Conservation (phyloP, 1,140 invertebrate species). For the Catajapyx aquilonaris region DNA sequence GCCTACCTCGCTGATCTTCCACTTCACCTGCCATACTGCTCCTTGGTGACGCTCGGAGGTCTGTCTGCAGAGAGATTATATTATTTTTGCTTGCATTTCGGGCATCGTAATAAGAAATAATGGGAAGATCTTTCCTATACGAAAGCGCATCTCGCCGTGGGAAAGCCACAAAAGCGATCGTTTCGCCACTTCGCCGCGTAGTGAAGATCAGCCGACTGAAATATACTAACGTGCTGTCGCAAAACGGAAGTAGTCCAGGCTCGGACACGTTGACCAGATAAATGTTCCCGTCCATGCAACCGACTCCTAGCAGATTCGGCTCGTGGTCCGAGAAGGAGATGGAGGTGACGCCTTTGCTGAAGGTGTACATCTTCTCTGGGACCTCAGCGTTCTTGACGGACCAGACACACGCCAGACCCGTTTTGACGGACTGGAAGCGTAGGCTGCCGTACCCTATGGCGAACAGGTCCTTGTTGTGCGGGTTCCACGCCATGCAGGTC, state of each 20-base stretch:
- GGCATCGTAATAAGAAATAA: too few relatives aligned
- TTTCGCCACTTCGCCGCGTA: too few relatives aligned
- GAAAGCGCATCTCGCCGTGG: too few relatives aligned
- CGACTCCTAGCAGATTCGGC: constrained; percentile 10
- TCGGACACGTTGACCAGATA: constrained; percentile 9
- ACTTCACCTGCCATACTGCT: constrained; percentile 11
- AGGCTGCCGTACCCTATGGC: constrained; percentile 9
- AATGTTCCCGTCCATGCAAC: constrained; percentile 11
- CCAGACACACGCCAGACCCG: constrained; percentile 11
- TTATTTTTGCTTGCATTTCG: too few relatives aligned
- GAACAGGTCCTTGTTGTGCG: constrained; percentile 11
- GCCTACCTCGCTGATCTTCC: constrained; percentile 7
- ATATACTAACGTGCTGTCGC: constrained; percentile 3
- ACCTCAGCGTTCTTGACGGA: constrained; percentile 10
- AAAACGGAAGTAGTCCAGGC: not conserved
- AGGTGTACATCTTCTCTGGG: constrained; percentile 11
- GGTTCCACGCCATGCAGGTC: constrained; percentile 9
- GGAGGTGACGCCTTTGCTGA: constrained; percentile 6
- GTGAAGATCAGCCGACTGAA: constrained; percentile 4
- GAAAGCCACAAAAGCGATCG: too few relatives aligned
- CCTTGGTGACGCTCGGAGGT: constrained; percentile 10
- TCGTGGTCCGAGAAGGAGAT: constrained; percentile 10
- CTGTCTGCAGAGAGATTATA: too few relatives aligned
- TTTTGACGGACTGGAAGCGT: constrained; percentile 4
- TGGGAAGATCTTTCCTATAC: too few relatives aligned